Evolutionary conservation across 2,888 invertebrate species (phyloP).

Genomic region (Ectemnius cavifrons): DNA sequence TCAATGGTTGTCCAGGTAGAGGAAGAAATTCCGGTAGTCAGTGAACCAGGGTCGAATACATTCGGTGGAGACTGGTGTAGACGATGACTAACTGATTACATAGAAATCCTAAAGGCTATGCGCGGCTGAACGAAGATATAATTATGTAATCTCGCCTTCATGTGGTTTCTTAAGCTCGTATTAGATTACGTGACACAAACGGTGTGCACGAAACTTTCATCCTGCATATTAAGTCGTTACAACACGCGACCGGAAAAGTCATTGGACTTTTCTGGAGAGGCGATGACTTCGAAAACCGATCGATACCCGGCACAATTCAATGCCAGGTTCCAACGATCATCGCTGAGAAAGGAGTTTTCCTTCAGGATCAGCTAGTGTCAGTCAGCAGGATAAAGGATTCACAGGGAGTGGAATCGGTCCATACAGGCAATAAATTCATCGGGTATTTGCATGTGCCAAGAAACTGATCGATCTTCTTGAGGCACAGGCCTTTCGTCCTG

Average conservation of each 20-base stretch:
- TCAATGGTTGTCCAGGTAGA: neutral
- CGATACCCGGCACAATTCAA: neutral
- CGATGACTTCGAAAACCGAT: neutral
- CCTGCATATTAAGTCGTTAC: slow-evolving; percentile 13
- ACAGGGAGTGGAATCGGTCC: too few relatives aligned
- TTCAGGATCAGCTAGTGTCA: too few relatives aligned
- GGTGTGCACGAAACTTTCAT: slow-evolving; percentile 52
- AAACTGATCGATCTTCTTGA: too few relatives aligned
- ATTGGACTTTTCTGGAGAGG: neutral
- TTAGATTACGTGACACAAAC: slow-evolving; percentile 50
- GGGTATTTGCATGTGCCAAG: too few relatives aligned
- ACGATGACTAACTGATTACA: slow-evolving; percentile 45
- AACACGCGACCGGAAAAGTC: slow-evolving; percentile 19
- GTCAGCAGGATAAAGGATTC: too few relatives aligned
- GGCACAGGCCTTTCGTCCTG: too few relatives aligned
- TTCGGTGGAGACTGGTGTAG: slow-evolving; percentile 6
- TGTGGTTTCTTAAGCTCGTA: slow-evolving; percentile 22
- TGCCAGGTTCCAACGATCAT: too few relatives aligned
- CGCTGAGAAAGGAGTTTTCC: too few relatives aligned
- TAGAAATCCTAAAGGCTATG: slow-evolving; percentile 32
- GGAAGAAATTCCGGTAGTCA: slow-evolving; percentile 22
- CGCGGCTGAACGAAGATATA: slow-evolving; percentile 9
- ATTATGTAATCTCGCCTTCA: slow-evolving; percentile 49
- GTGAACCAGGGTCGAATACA: too few relatives aligned
- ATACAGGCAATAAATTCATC: too few relatives aligned